A percentile compares a stretch with the other conserved stretches of the same genome.
Conservation (phyloP, 1,140 invertebrate species). For the Scaptomyza hsui region DNA sequence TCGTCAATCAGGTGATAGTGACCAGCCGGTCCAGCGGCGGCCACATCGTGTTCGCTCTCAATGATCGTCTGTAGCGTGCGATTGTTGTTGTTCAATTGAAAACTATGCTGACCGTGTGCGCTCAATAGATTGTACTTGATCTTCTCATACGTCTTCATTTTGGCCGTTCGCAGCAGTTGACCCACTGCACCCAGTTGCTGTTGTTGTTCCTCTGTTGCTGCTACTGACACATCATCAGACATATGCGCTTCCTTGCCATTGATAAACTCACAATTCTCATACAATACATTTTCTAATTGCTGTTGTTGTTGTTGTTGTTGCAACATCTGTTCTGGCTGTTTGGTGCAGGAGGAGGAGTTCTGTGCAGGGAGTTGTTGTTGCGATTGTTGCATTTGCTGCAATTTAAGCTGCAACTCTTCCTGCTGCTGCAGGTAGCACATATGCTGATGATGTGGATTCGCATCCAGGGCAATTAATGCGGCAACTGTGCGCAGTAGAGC, state of each 20-base stretch:
- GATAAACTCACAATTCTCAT: conserved; percentile 59
- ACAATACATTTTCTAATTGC: conserved; percentile 61
- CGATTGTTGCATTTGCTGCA: conserved; percentile 53
- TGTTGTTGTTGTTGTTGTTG: conserved; percentile 33
- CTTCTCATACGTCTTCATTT: conserved; percentile 79
- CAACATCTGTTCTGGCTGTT: conserved; percentile 83
- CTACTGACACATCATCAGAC: conserved; percentile 46
- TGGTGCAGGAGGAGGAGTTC: conserved; percentile 80
- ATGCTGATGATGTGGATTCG: conserved; percentile 82
- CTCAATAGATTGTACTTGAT: conserved; percentile 75
- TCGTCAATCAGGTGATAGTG: conserved; percentile 80
- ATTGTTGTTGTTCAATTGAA: conserved; percentile 64
- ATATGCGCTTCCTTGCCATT: conserved; percentile 44
- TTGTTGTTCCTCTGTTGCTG: conserved; percentile 27
- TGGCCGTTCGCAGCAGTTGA: conserved; percentile 73
- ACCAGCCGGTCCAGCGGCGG: conserved; percentile 68
- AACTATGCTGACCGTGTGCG: conserved; percentile 70
- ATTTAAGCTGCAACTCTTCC: conserved; percentile 55
- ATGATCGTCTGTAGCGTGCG: conserved; percentile 72
- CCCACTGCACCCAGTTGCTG: conserved; percentile 58
- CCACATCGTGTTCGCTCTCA: conserved; percentile 78
- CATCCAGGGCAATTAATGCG: conserved; percentile 78
- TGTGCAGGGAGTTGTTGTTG: conserved; percentile 11
- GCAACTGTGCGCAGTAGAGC: conserved; percentile 76
- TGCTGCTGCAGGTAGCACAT: conserved; percentile 74